Evolutionary conservation across 2,797 vertebrate genomes (phyloP).

Genomic region (Scomberomorus guttatus): DNA sequence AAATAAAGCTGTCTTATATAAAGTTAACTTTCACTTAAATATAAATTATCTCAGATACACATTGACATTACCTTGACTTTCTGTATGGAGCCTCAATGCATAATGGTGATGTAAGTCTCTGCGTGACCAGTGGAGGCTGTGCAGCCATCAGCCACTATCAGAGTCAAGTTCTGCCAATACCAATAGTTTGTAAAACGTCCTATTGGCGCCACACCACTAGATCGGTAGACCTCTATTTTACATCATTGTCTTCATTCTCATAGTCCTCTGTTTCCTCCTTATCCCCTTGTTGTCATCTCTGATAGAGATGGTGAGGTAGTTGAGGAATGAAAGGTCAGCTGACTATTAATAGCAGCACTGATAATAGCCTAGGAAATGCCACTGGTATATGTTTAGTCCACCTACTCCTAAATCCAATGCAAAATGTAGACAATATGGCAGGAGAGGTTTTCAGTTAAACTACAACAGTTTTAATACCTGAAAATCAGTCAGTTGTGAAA

Average conservation of each 20-base stretch:
- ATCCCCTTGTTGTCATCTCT: not conserved
- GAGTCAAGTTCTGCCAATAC: too few species aligned
- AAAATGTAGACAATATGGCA: slow-evolving; percentile 14
- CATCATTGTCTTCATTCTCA: not conserved
- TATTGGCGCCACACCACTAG: too few species aligned
- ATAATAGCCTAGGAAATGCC: slow-evolving; percentile 49
- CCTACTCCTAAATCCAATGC: slow-evolving; percentile 2
- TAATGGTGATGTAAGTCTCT: too few species aligned
- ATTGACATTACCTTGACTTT: too few species aligned
- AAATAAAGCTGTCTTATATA: too few species aligned
- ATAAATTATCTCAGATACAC: too few species aligned
- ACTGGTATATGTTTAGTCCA: slow-evolving; percentile 19
- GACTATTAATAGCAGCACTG: slow-evolving; percentile 65
- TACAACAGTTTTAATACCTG: not conserved
- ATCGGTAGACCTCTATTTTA: not conserved
- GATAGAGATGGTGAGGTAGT: slow-evolving; percentile 14
- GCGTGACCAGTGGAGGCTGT: too few species aligned
- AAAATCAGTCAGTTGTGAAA: not conserved
- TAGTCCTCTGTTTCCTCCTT: not conserved
- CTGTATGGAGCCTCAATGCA: too few species aligned
- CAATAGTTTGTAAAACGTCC: too few species aligned
- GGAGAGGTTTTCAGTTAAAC: not conserved
- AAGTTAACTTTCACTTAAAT: too few species aligned
- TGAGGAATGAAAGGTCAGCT: slow-evolving; percentile 66
- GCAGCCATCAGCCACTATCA: too few species aligned